A percentile compares a stretch with the other conserved stretches of the same genome.
Conservation (phyloP, 2,888 invertebrate species). For the Chrysolina oricalcia region DNA sequence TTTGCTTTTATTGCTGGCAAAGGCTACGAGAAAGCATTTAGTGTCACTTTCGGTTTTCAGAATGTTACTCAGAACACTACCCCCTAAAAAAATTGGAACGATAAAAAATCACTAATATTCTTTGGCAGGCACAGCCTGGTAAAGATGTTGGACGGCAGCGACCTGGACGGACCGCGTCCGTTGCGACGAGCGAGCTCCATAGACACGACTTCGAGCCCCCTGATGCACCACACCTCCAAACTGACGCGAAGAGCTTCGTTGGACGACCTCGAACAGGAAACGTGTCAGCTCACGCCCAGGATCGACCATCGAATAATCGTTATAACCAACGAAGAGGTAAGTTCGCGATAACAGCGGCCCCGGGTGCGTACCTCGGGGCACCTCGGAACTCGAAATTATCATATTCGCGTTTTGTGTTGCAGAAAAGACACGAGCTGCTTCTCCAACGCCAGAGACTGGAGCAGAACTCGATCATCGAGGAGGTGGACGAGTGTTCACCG, state of each 20-base stretch:
- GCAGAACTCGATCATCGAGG: constrained; percentile 82
- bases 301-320: constrained; percentile 87
- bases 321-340: constrained; percentile 83
- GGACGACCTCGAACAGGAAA: constrained; percentile 87
- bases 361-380: neutral
- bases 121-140: constrained; percentile 81
- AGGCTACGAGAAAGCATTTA: too few species aligned
- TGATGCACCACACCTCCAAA: constrained; percentile 68
- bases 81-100: too few species aligned
- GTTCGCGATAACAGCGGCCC: constrained; percentile 30
- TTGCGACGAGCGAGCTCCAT: constrained; percentile 74
- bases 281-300: constrained; percentile 86
- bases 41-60: too few species aligned
- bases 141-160: constrained; percentile 82
- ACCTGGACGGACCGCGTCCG: constrained; percentile 83
- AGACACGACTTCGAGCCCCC: constrained; percentile 62
- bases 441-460: constrained; percentile 78
- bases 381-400: constrained; percentile 3
- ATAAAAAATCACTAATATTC: too few species aligned
- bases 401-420: constrained; percentile 56
- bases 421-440: constrained; percentile 77
- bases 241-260: constrained; percentile 83
- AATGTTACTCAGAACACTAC: too few species aligned
- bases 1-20: too few species aligned
- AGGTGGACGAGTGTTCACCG: constrained; percentile 77